Conservation (phyloP, 2,113 vertebrate species). For the Gallinago media region DNA sequence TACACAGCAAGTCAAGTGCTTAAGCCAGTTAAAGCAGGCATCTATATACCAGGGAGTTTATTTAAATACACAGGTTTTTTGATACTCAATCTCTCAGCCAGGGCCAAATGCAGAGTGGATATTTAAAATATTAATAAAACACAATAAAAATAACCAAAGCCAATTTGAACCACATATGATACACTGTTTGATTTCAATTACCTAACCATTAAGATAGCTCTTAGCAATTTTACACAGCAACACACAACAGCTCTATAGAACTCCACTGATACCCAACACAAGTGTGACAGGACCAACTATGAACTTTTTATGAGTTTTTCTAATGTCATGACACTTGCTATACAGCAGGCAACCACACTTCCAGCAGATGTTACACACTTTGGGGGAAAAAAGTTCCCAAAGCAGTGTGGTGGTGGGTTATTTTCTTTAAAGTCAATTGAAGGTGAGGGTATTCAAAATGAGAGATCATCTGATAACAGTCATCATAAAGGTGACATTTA, state of each 20-base stretch:
- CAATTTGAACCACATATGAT: not conserved
- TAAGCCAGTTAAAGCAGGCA: not conserved
- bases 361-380: not conserved
- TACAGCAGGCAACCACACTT: not conserved
- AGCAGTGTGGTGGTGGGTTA: not conserved
- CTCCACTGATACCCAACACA: not conserved
- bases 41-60: not conserved
- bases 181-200: not conserved
- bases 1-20: not conserved
- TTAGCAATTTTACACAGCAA: not conserved
- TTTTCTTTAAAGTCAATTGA: not conserved
- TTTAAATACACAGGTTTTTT: not conserved
- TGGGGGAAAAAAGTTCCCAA: not conserved
- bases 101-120: not conserved
- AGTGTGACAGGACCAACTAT: not conserved
- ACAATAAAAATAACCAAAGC: not conserved
- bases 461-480: not conserved
- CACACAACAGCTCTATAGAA: not conserved
- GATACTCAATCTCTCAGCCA: not conserved
- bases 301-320: not conserved
- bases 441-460: not conserved
- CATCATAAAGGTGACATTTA: not conserved
- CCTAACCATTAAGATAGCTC: not conserved
- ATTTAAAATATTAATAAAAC: not conserved
- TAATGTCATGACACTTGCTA: not conserved